These are phyloP conservation scores for Sebastes hopkinsi DNA, from an alignment of 2,797 vertebrate species.

Conservation along the genomic window DNA sequence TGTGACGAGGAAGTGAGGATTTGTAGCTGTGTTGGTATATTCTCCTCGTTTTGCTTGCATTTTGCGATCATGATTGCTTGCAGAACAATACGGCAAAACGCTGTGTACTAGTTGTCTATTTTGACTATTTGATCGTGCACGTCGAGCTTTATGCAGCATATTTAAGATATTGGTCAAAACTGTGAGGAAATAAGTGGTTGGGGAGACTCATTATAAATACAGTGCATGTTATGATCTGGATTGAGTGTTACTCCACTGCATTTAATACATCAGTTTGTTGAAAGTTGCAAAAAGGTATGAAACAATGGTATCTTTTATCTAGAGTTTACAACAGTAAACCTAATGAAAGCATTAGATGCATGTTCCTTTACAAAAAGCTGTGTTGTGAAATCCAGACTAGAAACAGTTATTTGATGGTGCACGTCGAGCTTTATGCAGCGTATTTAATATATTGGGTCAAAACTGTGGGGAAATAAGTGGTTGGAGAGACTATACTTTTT, in stretches of 20 bases:
- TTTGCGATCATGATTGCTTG: neutral
- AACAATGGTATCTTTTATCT: neutral
- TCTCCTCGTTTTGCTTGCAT: slow-evolving; percentile 34
- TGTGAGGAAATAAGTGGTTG: neutral
- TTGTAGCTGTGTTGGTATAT: slow-evolving; percentile 74
- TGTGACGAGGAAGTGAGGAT: slow-evolving; percentile 78
- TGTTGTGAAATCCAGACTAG: neutral
- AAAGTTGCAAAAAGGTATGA: neutral
- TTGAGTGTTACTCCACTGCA: neutral
- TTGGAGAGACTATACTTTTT: too few species aligned
- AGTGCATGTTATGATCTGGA: slow-evolving; percentile 12
- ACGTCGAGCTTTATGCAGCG: neutral
- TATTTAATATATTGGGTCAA: slow-evolving; percentile 26
- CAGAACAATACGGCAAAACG: neutral
- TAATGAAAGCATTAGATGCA: neutral
- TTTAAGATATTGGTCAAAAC: slow-evolving; percentile 21
- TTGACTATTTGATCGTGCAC: neutral
- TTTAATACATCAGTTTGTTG: slow-evolving; percentile 3
- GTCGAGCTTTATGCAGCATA: neutral
- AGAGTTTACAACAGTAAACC: neutral
- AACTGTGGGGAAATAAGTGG: too few species aligned
- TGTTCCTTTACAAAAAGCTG: neutral
- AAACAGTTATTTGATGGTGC: neutral
- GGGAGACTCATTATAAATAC: neutral
- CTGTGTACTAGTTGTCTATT: slow-evolving; percentile 1